Evolutionary conservation across 2,888 invertebrate genomes (phyloP).

Genomic region (Nephrotoma appendiculata): DNA sequence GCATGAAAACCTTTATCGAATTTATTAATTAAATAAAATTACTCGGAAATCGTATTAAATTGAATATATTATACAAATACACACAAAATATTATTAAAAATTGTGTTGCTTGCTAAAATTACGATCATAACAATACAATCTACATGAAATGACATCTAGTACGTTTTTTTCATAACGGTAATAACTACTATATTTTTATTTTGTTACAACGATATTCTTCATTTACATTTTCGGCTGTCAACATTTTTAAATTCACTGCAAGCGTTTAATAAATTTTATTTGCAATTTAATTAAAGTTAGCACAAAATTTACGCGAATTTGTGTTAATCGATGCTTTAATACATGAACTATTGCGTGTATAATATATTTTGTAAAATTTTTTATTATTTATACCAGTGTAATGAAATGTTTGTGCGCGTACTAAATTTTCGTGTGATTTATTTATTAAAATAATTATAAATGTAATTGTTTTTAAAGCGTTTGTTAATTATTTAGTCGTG

Average conservation of each 20-base stretch:
- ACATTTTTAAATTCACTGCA: neutral
- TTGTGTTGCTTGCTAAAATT: neutral
- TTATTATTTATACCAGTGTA: neutral
- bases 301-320: neutral
- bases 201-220: neutral
- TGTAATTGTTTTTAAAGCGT: neutral
- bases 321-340: neutral
- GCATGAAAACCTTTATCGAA: neutral
- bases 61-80: neutral
- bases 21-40: neutral
- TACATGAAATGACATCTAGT: neutral
- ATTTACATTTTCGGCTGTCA: neutral
- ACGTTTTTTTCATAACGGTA: neutral
- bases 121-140: neutral
- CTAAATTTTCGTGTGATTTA: neutral
- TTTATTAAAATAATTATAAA: neutral
- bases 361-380: neutral
- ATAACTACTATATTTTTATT: neutral
- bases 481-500: neutral
- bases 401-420: neutral
- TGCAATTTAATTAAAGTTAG: neutral
- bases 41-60: neutral
- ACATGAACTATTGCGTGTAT: neutral
- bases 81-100: neutral
- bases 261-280: neutral